These are phyloP conservation scores for Augiades crinisus DNA, from an alignment of 2,888 invertebrate species.

Conservation along the genomic window DNA sequence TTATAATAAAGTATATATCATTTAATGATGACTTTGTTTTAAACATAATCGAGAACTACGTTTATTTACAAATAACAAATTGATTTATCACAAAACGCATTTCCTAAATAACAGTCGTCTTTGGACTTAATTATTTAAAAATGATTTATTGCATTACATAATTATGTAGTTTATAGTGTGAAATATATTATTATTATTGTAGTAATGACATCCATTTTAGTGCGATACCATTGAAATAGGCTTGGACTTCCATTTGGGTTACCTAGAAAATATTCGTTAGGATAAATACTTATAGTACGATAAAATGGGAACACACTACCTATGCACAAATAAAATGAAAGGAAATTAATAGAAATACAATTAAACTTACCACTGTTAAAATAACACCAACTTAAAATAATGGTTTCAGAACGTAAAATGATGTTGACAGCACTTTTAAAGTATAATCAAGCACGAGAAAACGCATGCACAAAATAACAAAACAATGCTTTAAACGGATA, in stretches of 20 bases:
- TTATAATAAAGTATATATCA: constrained; percentile 40
- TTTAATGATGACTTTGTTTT: constrained; percentile 49
- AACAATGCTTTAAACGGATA: constrained; percentile 23
- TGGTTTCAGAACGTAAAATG: constrained; percentile 29
- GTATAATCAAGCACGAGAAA: constrained; percentile 33
- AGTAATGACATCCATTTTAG: constrained; percentile 63
- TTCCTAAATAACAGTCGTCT: constrained; percentile 72
- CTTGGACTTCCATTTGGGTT: constrained; percentile 78
- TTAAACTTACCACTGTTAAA: constrained; percentile 66
- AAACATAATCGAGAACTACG: constrained; percentile 49
- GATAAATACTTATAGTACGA: constrained; percentile 52
- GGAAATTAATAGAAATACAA: constrained; percentile 41
- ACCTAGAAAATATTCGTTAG: constrained; percentile 75
- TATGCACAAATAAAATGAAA: constrained; percentile 30
- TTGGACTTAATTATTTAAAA: constrained; percentile 57
- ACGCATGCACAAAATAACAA: constrained; percentile 35
- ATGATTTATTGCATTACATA: constrained; percentile 22
- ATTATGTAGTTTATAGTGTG: constrained; percentile 40
- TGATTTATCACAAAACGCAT: constrained; percentile 68
- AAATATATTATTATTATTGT: constrained; percentile 52
- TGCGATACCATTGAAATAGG: constrained; percentile 65
- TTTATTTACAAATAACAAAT: constrained; percentile 67
- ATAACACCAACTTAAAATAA: constrained; percentile 72
- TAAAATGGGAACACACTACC: constrained; percentile 28
- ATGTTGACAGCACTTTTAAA: constrained; percentile 30